Percentiles rank a stretch among this genome's conserved stretches.
Evolutionary conservation across 2,797 vertebrate genomes (phyloP).

Genomic region (Bradypodion pumilum): DNA sequence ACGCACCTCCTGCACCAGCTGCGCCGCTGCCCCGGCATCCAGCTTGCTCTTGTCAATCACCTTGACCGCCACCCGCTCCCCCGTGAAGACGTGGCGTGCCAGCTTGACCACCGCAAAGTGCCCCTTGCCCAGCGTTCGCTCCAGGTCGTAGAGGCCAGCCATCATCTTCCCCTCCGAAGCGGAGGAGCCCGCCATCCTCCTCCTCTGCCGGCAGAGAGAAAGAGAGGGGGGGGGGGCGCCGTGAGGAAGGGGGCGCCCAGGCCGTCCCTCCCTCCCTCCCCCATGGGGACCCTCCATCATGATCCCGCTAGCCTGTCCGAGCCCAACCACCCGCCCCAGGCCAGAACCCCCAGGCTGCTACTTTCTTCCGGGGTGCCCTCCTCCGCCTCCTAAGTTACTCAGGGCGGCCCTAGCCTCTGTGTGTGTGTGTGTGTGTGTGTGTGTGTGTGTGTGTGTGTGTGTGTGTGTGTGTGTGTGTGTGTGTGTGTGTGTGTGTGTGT

Average conservation of each 20-base stretch:
- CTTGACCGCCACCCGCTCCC: constrained; percentile 89
- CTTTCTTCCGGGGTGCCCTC: neutral
- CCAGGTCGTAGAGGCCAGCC: constrained; percentile 86
- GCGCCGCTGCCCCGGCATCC: constrained; percentile 80
- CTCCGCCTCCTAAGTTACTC: too few species aligned
- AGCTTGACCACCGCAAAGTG: constrained; percentile 89
- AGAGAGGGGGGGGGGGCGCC: neutral
- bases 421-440: too few species aligned
- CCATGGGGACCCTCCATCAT: too few species aligned
- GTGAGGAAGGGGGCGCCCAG: neutral
- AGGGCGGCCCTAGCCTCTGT: too few species aligned
- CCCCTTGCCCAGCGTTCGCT: constrained; percentile 86
- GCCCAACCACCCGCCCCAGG: too few species aligned
- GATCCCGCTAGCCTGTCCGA: too few species aligned
- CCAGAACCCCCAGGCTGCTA: too few species aligned
- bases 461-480: too few species aligned
- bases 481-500: too few species aligned
- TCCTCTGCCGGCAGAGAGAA: constrained; percentile 15
- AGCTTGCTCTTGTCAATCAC: constrained; percentile 91
- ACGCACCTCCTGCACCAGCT: constrained; percentile 88
- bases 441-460: too few species aligned
- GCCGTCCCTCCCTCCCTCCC: too few species aligned
- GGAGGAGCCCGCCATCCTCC: constrained; percentile 63
- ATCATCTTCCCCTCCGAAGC: constrained; percentile 79
- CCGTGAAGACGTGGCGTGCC: constrained; percentile 84